These are phyloP conservation scores for Hycleus cichorii DNA, from an alignment of 1,140 invertebrate species.

Conservation along the genomic window DNA sequence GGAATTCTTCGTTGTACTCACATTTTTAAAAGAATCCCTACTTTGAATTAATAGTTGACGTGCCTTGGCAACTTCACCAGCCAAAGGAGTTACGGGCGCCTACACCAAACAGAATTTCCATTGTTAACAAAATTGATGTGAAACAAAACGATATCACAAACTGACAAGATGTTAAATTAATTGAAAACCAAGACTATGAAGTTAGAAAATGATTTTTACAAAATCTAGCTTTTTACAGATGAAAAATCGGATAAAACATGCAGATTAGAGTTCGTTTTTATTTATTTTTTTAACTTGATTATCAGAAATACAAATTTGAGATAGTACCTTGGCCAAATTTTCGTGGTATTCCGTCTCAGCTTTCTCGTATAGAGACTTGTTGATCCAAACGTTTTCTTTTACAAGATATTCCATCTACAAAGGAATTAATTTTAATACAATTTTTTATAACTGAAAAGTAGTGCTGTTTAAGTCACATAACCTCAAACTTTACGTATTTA, in stretches of 20 bases:
- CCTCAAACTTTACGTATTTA: too few relatives aligned
- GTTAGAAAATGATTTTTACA: too few relatives aligned
- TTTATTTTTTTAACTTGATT: background rate
- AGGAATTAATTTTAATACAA: too few relatives aligned
- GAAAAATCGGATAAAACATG: background rate
- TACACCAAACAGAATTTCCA: constrained; percentile 32
- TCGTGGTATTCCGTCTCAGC: constrained; percentile 55
- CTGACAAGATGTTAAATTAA: too few relatives aligned
- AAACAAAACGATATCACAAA: too few relatives aligned
- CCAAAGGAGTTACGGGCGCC: constrained; percentile 44
- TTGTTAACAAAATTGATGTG: constrained; percentile 1
- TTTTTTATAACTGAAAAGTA: too few relatives aligned
- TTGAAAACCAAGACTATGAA: too few relatives aligned
- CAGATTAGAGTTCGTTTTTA: constrained; percentile 17
- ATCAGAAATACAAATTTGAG: background rate
- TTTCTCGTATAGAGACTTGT: constrained; percentile 44
- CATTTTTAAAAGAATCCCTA: constrained; percentile 58
- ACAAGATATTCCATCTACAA: constrained; percentile 2
- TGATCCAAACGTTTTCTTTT: constrained; percentile 1
- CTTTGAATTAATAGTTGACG: constrained; percentile 50
- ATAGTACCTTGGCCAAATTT: constrained; percentile 47
- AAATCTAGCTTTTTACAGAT: too few relatives aligned
- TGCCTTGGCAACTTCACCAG: constrained; percentile 58
- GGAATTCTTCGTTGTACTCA: constrained; percentile 39
- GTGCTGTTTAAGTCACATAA: too few relatives aligned